Evolutionary conservation across 2,797 vertebrate genomes (phyloP).

Genomic region (Lepilemur ruficaudatus): DNA sequence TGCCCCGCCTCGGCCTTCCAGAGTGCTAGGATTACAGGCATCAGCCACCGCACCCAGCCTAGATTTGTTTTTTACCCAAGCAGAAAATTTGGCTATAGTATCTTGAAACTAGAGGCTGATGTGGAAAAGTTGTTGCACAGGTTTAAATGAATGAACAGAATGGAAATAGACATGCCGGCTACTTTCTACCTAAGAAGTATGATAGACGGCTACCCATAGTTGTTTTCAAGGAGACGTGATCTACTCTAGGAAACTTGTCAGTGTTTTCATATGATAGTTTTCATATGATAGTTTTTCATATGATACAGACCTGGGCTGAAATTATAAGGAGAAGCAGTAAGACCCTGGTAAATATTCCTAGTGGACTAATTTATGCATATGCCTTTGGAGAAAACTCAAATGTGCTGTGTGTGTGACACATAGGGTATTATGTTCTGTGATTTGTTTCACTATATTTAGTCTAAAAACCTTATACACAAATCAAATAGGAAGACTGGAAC

Average conservation of each 20-base stretch:
- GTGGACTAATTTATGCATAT: constrained; percentile 8
- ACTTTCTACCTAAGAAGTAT: not conserved
- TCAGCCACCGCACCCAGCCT: not conserved
- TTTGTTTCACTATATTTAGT: constrained; percentile 18
- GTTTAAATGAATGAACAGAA: not conserved
- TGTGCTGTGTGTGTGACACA: not conserved
- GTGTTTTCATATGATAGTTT: not conserved
- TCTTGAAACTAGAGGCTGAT: not conserved
- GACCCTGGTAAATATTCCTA: not conserved
- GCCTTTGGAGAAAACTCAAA: not conserved
- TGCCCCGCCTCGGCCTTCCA: too few species aligned
- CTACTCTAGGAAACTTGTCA: not conserved
- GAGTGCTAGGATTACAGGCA: too few species aligned
- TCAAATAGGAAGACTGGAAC: not conserved
- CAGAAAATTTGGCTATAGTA: not conserved
- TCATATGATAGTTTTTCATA: not conserved
- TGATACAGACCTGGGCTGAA: not conserved
- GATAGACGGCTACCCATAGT: not conserved
- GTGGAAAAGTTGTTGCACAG: not conserved
- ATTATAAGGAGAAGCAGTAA: not conserved
- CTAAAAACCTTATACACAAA: not conserved
- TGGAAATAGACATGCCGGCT: not conserved
- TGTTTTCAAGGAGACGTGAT: not conserved
- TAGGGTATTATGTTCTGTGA: not conserved
- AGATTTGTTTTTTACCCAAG: not conserved